phyloP scores from a whole-genome alignment of 1,140 invertebrate genomes.

The Cydia pomonella region DNA sequence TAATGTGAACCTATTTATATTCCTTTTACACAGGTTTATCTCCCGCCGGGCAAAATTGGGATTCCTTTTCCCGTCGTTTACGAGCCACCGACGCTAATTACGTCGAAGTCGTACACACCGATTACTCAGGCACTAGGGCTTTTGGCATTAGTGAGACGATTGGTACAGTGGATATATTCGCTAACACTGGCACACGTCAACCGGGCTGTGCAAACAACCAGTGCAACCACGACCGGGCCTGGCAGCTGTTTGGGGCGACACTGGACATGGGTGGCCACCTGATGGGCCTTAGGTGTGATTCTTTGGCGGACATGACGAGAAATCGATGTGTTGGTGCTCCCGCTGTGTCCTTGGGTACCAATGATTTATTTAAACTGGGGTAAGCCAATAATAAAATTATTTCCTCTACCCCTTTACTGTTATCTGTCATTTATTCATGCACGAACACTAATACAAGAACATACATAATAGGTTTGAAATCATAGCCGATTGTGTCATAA shows the following conservation, averaged over 20 bases:
- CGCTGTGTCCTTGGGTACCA: not conserved
- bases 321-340: not conserved
- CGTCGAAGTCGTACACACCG: conserved; percentile 18
- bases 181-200: conserved; percentile 18
- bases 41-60: conserved; percentile 8
- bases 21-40: not conserved
- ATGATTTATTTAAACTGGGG: conserved; percentile 1
- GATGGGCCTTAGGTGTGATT: not conserved
- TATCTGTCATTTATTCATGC: no score
- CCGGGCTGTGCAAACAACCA: conserved; percentile 1
- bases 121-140: not conserved
- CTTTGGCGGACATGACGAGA: not conserved
- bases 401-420: no score
- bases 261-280: conserved; percentile 7
- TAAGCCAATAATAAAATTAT: not conserved
- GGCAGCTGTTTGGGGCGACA: not conserved
- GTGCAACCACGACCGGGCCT: conserved; percentile 14
- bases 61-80: not conserved
- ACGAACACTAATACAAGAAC: no score
- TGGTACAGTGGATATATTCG: conserved; percentile 19
- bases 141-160: conserved; percentile 4
- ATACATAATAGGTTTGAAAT: no score
- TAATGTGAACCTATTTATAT: not conserved
- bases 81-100: conserved; percentile 16
- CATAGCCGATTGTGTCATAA: no score